Evolutionary conservation across 2,888 invertebrate species (phyloP).

Genomic region (Drosophila greeni): DNA sequence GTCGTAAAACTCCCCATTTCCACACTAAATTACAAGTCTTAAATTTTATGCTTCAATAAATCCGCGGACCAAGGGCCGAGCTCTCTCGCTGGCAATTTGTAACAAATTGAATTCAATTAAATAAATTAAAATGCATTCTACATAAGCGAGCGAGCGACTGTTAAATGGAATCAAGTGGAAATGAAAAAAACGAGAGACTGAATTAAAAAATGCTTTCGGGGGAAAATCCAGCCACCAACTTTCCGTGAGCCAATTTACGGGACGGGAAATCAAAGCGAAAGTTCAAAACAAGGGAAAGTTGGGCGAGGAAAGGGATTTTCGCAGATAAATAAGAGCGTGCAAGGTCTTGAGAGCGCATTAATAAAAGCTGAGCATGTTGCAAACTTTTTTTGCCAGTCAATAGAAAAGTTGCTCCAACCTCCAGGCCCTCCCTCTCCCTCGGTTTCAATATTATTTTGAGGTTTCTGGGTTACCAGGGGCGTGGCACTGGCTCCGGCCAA

Average conservation of each 20-base stretch:
- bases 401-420: conserved; percentile 56
- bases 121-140: conserved; percentile 70
- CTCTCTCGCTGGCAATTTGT: conserved; percentile 48
- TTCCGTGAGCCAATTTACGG: conserved; percentile 48
- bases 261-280: conserved; percentile 62
- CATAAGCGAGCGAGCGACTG: conserved; percentile 46
- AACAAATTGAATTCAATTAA: conserved; percentile 69
- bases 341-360: conserved; percentile 53
- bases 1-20: conserved; percentile 54
- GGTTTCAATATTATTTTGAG: conserved; percentile 23
- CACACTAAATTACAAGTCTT: conserved; percentile 61
- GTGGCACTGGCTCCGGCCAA: conserved; percentile 18
- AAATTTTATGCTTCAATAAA: conserved; percentile 70
- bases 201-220: conserved; percentile 34
- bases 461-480: conserved; percentile 31
- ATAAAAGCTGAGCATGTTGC: conserved; percentile 54
- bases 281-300: conserved; percentile 59
- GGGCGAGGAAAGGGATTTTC: conserved; percentile 20
- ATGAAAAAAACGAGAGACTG: conserved; percentile 19
- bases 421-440: conserved; percentile 1
- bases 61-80: conserved; percentile 36
- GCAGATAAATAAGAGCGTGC: conserved; percentile 44
- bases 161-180: conserved; percentile 51
- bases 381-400: conserved; percentile 64
- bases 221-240: conserved; percentile 29